Evolutionary conservation across 2,888 invertebrate genomes (phyloP).

Genomic region (Athalia rosae): DNA sequence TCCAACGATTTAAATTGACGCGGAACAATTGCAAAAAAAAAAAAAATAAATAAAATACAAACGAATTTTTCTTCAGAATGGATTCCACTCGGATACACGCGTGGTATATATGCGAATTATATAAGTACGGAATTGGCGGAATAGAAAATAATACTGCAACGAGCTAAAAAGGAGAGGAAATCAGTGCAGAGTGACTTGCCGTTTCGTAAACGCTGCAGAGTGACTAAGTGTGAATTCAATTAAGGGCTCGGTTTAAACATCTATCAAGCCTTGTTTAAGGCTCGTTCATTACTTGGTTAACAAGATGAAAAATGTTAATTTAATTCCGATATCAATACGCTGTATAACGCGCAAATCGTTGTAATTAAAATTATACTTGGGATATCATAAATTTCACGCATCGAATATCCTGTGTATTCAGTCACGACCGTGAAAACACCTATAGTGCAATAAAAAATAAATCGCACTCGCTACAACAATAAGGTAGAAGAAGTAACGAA

Average conservation of each 20-base stretch:
- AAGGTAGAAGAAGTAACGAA: not conserved
- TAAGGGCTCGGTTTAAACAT: constrained; percentile 69
- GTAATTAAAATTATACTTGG: not conserved
- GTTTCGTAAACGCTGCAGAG: constrained; percentile 65
- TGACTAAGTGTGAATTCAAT: constrained; percentile 73
- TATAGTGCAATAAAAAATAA: constrained; percentile 6
- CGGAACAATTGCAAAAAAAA: not conserved
- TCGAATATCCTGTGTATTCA: not conserved
- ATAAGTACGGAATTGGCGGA: constrained; percentile 5
- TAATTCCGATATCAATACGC: constrained; percentile 22
- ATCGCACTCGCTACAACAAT: not conserved
- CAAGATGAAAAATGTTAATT: constrained; percentile 58
- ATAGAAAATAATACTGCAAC: constrained; percentile 8
- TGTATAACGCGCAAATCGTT: not conserved
- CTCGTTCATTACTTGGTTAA: constrained; percentile 69
- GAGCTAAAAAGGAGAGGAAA: constrained; percentile 61
- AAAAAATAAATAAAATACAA: too few relatives aligned
- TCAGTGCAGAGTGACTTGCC: constrained; percentile 70
- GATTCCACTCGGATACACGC: too few relatives aligned
- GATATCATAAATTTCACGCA: not conserved
- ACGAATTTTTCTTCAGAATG: too few relatives aligned
- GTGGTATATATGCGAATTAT: not conserved
- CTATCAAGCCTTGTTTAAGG: constrained; percentile 70
- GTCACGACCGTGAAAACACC: not conserved
- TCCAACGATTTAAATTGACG: not conserved